phyloP scores from a whole-genome alignment of 1,140 invertebrate genomes.

The Anastatus disparis region DNA sequence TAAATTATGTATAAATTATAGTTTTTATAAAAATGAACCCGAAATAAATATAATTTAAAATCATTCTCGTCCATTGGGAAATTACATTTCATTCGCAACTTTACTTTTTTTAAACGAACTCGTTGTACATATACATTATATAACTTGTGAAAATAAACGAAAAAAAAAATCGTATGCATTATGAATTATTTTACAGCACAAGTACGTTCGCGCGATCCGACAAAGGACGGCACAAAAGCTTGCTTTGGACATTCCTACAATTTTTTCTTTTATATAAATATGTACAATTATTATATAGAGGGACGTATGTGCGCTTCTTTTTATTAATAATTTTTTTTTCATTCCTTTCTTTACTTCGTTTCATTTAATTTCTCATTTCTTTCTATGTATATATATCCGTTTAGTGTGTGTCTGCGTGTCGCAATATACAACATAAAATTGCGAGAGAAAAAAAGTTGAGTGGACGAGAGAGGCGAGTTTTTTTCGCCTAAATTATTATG shows the following conservation, averaged over 20 bases:
- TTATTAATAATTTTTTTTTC: neutral
- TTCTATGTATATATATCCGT: neutral
- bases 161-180: neutral
- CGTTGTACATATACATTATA: slow-evolving; percentile 12
- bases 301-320: neutral
- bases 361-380: neutral
- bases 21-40: neutral
- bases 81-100: neutral
- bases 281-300: neutral
- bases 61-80: neutral
- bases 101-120: neutral
- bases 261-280: neutral
- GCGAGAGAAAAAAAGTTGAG: slow-evolving; percentile 18
- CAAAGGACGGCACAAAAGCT: slow-evolving; percentile 22
- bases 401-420: neutral
- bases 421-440: neutral
- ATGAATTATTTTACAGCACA: slow-evolving; percentile 9
- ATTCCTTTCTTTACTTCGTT: neutral
- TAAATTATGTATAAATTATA: no score
- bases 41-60: no score
- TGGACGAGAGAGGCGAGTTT: no score
- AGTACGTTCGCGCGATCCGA: slow-evolving; percentile 4
- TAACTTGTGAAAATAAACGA: neutral
- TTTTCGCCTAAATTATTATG: slow-evolving; percentile 21
- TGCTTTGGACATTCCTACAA: neutral